Conservation (phyloP, 2,113 vertebrate species). For the Xyliphius kryptos region DNA sequence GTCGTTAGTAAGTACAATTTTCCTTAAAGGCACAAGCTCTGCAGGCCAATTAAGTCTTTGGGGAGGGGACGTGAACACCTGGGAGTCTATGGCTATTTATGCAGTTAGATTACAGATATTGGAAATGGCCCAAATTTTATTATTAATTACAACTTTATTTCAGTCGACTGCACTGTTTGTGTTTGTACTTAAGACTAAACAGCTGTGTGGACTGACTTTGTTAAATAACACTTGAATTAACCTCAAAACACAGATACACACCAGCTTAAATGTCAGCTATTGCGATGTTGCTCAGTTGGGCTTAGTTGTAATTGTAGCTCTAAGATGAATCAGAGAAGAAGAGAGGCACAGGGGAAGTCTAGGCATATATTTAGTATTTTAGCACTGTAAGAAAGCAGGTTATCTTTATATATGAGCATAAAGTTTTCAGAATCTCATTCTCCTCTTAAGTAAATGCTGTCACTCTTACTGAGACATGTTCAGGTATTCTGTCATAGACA, state of each 20-base stretch:
- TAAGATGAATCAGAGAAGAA: too few relatives aligned
- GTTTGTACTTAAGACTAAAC: slow-evolving; percentile 25
- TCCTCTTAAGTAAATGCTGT: too few relatives aligned
- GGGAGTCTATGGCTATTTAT: slow-evolving; percentile 44
- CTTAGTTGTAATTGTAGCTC: too few relatives aligned
- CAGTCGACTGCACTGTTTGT: slow-evolving; percentile 15
- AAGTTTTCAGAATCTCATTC: too few relatives aligned
- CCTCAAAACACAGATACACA: neutral
- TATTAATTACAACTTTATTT: slow-evolving; percentile 48
- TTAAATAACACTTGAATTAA: slow-evolving; percentile 32
- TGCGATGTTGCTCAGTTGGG: too few relatives aligned
- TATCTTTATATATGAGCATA: too few relatives aligned
- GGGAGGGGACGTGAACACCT: slow-evolving; percentile 49
- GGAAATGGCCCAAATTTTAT: slow-evolving; percentile 41
- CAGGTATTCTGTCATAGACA: too few relatives aligned
- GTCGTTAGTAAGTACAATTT: slow-evolving; percentile 53
- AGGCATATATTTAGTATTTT: too few relatives aligned
- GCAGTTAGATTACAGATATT: slow-evolving; percentile 38
- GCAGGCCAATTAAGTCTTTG: slow-evolving; percentile 32
- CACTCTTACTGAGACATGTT: too few relatives aligned
- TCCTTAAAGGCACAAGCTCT: slow-evolving; percentile 48
- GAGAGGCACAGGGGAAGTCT: too few relatives aligned
- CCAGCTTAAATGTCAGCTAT: too few relatives aligned
- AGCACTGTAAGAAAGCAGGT: too few relatives aligned
- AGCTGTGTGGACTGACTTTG: slow-evolving; percentile 39